A percentile compares a stretch with the other conserved stretches of the same genome.
These are phyloP conservation scores for Mionectes olivaceus DNA, from an alignment of 2,797 vertebrate genomes.

Conservation along the genomic window DNA sequence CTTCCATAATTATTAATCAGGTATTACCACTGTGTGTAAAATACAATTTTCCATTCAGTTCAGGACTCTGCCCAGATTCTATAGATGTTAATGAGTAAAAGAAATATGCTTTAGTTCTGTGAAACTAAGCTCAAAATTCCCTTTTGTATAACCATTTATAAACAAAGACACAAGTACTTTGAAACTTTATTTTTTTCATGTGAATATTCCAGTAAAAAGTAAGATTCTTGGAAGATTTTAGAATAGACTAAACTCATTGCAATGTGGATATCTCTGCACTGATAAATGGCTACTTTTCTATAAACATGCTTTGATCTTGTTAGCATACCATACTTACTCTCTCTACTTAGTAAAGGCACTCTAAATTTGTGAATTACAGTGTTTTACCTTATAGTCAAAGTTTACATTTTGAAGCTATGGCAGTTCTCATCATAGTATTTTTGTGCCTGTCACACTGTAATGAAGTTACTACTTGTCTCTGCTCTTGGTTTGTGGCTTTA, in stretches of 20 bases:
- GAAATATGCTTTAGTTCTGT: neutral
- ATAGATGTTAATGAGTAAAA: neutral
- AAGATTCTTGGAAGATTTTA: neutral
- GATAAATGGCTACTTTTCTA: neutral
- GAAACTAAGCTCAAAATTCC: neutral
- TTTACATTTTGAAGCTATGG: neutral
- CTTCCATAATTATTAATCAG: neutral
- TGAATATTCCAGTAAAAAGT: neutral
- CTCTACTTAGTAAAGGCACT: neutral
- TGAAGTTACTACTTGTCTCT: neutral
- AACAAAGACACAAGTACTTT: neutral
- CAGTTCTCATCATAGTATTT: neutral
- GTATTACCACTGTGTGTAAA: neutral
- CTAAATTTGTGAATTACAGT: slow-evolving; percentile 11
- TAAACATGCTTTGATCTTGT: neutral
- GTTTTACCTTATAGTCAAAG: neutral
- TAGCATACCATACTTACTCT: neutral
- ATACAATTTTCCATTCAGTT: neutral
- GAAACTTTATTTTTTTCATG: neutral
- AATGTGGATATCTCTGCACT: neutral
- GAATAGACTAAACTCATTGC: neutral
- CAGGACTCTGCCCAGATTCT: neutral
- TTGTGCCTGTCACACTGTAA: neutral
- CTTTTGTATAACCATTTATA: neutral
- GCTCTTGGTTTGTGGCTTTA: neutral